Conservation (phyloP, 2,888 invertebrate genomes). For the Oligia latruncula region DNA sequence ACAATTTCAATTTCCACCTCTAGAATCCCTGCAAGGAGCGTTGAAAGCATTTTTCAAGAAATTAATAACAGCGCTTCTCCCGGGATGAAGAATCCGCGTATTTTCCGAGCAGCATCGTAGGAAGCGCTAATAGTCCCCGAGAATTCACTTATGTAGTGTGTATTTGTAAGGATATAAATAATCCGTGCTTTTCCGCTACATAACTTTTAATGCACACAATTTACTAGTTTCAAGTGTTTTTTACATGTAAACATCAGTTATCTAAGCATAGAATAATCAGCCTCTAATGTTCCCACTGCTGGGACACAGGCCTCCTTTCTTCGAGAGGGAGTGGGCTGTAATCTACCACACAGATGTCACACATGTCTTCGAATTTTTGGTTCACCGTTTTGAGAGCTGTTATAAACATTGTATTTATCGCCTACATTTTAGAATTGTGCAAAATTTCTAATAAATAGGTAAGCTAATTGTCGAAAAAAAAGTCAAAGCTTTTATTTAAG, state of each 20-base stretch:
- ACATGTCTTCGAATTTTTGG: neutral
- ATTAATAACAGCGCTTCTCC: slow-evolving; percentile 31
- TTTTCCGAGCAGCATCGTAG: slow-evolving; percentile 19
- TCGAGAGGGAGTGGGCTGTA: neutral
- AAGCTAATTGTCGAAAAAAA: neutral
- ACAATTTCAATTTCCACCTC: slow-evolving; percentile 26
- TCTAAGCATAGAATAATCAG: neutral
- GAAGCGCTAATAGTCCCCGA: slow-evolving; percentile 11
- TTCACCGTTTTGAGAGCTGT: neutral
- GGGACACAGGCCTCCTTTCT: neutral
- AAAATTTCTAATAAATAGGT: neutral
- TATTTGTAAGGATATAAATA: slow-evolving; percentile 14
- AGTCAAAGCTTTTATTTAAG: neutral
- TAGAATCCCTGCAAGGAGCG: slow-evolving; percentile 13
- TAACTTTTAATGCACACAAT: neutral
- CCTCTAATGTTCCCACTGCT: neutral
- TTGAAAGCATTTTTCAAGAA: slow-evolving; percentile 24
- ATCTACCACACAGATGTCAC: neutral
- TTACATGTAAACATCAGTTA: neutral
- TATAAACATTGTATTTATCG: neutral
- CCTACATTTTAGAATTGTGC: neutral
- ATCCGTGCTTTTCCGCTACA: neutral
- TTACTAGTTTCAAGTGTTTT: neutral
- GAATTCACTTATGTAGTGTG: neutral
- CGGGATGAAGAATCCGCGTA: slow-evolving; percentile 21